Conservation (phyloP, 2,797 vertebrate species). For the Takifugu ocellatus region DNA sequence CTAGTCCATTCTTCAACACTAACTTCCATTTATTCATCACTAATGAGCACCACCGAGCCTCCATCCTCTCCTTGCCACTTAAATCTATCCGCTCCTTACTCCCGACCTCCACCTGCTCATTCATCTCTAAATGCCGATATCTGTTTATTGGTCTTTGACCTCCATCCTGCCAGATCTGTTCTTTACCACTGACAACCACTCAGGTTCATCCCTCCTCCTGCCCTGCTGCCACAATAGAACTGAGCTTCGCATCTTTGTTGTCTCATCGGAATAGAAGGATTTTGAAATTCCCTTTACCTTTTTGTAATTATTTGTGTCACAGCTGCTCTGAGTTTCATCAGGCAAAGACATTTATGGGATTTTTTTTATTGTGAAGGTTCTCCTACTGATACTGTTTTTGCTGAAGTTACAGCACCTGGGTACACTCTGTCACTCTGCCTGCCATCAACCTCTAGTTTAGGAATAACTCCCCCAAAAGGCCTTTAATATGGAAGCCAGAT, state of each 20-base stretch:
- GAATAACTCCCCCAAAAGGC: too few species aligned
- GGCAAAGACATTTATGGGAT: not conserved
- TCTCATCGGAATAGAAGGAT: not conserved
- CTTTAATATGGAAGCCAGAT: not conserved
- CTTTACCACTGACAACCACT: conserved; percentile 6
- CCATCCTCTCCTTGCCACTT: not conserved
- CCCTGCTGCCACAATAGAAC: not conserved
- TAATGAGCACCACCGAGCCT: not conserved
- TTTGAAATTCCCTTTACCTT: too few species aligned
- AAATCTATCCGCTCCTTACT: not conserved
- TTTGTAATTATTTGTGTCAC: conserved; percentile 1
- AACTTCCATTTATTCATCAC: not conserved
- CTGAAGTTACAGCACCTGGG: not conserved
- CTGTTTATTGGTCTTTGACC: conserved; percentile 6
- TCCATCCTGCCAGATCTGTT: conserved; percentile 4
- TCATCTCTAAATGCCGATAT: conserved; percentile 14
- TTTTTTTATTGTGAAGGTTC: not conserved
- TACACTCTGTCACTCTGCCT: too few species aligned
- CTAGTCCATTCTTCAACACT: not conserved
- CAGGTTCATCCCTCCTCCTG: conserved; percentile 8
- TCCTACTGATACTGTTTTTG: not conserved
- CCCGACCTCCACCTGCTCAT: conserved; percentile 5
- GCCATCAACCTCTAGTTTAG: too few species aligned
- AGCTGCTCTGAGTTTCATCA: not conserved
- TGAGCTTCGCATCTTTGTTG: conserved; percentile 6